Base-by-base conservation (phyloP, 2,888 invertebrate genomes). In the Temnothorax ravouxi region DNA sequence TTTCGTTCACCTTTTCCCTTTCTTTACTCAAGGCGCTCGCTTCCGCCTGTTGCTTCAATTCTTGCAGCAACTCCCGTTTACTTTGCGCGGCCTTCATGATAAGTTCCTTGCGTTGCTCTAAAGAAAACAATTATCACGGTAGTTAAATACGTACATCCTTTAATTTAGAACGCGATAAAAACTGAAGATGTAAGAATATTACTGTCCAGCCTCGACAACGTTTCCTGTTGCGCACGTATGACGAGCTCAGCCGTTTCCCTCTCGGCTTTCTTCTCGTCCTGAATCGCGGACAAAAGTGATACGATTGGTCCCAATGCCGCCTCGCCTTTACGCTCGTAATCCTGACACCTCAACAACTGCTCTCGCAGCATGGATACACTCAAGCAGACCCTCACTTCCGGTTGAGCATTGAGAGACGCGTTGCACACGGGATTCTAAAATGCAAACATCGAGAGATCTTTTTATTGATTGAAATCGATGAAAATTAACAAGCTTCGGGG, bases 361-460 rank as follows among this genome's bases (percentile, higher is more conserved):
- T 95, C 95, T 29, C 95, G 95, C 3, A 96, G 89, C 89, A 95
- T 95, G 4, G 94, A 94, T 84, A 96, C 96, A 75, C 95, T 96
- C 4, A 95, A 92, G 90, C 96, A 96, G 88, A 96, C 96, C 76
- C 95, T 95, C 2, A 96, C 95, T 1, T 95, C 94, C 0, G 96
- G 96, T 88, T 96, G 96, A 86, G 95, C 95, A 0, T 95, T 95
- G 2, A 96, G 95, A 89, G 96, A 96, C 0, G 96, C 92, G 3
- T 95, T 92, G 2, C 96, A 96, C 67, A 96, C 90, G 0, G 96
- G 96, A 91, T 96, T 96, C 96, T 96, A 89, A 74, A 69, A 1
- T 29, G 41, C 54, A 52, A 52, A 79, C 9, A 50, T 38, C 29
- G n/a, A 8, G 3, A 38, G 9, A 41, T 62, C 9, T 41, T 67